Conservation (phyloP, 2,797 vertebrate species). For the Echeneis naucrates region DNA sequence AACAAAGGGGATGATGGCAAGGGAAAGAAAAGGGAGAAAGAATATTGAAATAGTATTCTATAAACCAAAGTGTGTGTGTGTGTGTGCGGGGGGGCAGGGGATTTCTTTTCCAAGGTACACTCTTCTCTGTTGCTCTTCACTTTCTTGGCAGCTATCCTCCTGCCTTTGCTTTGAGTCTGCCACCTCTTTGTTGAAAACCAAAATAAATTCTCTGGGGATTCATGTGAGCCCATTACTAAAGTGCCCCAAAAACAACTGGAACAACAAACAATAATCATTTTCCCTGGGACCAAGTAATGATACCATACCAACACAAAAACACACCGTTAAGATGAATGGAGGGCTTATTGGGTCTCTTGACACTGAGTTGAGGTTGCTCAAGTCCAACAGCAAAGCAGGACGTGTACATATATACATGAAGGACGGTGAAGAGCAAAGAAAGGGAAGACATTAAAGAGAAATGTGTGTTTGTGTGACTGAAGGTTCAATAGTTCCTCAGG, state of each 20-base stretch:
- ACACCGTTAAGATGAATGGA: conserved; percentile 54
- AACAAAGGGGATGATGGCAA: conserved; percentile 34
- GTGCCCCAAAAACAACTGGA: conserved; percentile 58
- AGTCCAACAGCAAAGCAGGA: conserved; percentile 5
- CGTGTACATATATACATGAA: neutral
- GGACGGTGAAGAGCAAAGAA: neutral
- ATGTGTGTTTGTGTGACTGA: conserved; percentile 20
- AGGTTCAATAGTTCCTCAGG: neutral
- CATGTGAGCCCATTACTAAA: conserved; percentile 27
- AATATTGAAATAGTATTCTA: conserved; percentile 38
- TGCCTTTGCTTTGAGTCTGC: conserved; percentile 34
- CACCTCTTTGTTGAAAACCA: conserved; percentile 36
- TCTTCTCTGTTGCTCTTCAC: conserved; percentile 42
- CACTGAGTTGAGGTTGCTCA: conserved; percentile 32
- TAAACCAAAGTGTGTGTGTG: conserved; percentile 53
- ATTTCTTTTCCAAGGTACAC: conserved; percentile 18
- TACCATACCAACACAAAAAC: conserved; percentile 26
- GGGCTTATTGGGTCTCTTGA: conserved; percentile 35
- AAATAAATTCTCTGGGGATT: conserved; percentile 57
- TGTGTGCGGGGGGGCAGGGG: conserved; percentile 16
- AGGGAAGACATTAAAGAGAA: conserved; percentile 6
- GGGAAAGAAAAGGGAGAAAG: conserved; percentile 14
- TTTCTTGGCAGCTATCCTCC: conserved; percentile 37
- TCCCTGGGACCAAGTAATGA: conserved; percentile 53
- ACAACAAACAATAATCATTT: conserved; percentile 74